Conservation (phyloP, 2,888 invertebrate genomes). For the Mantis religiosa region DNA sequence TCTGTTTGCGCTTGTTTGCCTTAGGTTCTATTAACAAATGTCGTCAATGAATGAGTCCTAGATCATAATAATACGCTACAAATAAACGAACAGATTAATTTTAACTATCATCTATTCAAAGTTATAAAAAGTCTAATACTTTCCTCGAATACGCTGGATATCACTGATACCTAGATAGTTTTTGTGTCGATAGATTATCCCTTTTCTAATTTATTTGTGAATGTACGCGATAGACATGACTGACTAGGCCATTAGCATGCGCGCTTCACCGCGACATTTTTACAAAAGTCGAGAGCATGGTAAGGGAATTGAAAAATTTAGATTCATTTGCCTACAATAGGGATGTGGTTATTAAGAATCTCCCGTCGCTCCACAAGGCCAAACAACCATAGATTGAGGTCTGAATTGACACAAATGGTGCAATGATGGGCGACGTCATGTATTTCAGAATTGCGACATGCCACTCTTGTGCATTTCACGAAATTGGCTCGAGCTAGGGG, state of each 20-base stretch:
- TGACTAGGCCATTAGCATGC: background rate
- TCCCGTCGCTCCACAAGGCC: background rate
- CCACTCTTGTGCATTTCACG: background rate
- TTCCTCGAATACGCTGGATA: no score
- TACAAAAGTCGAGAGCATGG: background rate
- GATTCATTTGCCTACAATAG: conserved; percentile 1
- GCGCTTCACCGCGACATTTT: background rate
- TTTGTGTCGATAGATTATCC: no score
- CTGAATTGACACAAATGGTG: conserved; percentile 1
- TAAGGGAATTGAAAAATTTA: background rate
- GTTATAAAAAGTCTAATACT: no score
- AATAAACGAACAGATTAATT: no score
- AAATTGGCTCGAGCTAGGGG: background rate
- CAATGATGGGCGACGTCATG: background rate
- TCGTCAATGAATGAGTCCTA: no score
- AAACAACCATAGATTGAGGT: background rate
- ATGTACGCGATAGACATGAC: background rate
- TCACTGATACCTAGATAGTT: no score
- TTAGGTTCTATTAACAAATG: no score
- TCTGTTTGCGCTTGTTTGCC: no score
- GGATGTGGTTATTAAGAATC: background rate
- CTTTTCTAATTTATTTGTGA: no score
- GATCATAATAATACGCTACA: no score
- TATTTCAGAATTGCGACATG: conserved; percentile 9
- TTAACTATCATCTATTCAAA: no score